Percentiles rank a stretch among this genome's conserved stretches.
Evolutionary conservation across 2,888 invertebrate genomes (phyloP).

Genomic region (Microplitis deprimator): DNA sequence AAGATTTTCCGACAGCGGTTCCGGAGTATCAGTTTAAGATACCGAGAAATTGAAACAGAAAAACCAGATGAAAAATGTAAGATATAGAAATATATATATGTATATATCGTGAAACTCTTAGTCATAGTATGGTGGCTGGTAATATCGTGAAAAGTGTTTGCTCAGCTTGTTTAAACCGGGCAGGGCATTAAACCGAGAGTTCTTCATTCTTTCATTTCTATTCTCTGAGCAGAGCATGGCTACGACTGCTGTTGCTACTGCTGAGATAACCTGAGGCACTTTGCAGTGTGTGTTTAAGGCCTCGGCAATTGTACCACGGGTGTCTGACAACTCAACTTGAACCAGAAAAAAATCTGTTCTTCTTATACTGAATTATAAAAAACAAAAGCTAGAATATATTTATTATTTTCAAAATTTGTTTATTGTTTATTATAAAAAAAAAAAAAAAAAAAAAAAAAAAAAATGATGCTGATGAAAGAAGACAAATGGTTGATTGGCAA

Average conservation of each 20-base stretch:
- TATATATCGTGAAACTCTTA: constrained; percentile 46
- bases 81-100: constrained; percentile 32
- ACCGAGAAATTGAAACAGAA: background rate
- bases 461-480: background rate
- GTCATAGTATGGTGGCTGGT: constrained; percentile 56
- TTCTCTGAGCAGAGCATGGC: background rate
- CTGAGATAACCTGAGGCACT: constrained; percentile 41
- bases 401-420: too few species aligned
- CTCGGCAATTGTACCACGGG: constrained; percentile 45
- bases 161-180: constrained; percentile 67
- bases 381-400: too few species aligned
- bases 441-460: background rate
- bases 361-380: too few species aligned
- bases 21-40: too few species aligned
- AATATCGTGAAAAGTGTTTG: constrained; percentile 71
- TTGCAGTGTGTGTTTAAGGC: constrained; percentile 38
- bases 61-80: background rate
- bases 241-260: background rate
- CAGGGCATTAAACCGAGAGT: constrained; percentile 63
- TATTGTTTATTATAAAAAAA: too few species aligned
- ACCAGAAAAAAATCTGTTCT: constrained; percentile 8
- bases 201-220: constrained; percentile 50
- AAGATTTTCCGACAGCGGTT: background rate
- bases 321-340: constrained; percentile 40
- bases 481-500: background rate